Evolutionary conservation across 2,888 invertebrate genomes (phyloP).

Genomic region (Epistrophella euchroma): DNA sequence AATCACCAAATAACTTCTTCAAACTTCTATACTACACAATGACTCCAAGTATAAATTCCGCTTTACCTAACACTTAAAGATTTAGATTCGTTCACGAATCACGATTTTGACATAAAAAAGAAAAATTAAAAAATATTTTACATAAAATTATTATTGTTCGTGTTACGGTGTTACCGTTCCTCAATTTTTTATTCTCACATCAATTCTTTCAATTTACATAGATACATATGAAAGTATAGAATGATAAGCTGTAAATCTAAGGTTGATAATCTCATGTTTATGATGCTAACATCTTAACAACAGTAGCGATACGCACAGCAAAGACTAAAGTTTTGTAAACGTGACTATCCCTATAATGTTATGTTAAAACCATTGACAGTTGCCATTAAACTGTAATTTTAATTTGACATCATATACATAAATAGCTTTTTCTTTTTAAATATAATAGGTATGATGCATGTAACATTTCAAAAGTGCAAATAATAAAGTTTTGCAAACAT

Average conservation of each 20-base stretch:
- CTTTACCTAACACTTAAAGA: not conserved
- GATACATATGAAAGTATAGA: too few relatives aligned
- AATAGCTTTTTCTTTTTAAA: not conserved
- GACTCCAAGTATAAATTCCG: not conserved
- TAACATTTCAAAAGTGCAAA: not conserved
- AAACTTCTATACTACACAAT: not conserved
- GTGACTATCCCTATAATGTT: not conserved
- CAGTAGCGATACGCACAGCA: not conserved
- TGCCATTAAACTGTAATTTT: too few relatives aligned
- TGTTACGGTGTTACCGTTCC: too few relatives aligned
- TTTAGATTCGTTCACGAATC: not conserved
- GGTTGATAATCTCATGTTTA: not conserved
- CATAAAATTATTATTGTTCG: not conserved
- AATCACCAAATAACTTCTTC: too few relatives aligned
- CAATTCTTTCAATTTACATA: not conserved
- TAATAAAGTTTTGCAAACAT: not conserved
- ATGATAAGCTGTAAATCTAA: not conserved
- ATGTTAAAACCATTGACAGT: not conserved
- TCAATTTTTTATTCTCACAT: not conserved
- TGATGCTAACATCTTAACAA: not conserved
- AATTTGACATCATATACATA: not conserved
- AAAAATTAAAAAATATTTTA: not conserved
- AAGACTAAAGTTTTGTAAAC: not conserved
- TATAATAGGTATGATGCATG: not conserved
- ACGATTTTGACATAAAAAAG: not conserved